Conservation (phyloP, 1,140 invertebrate species). For the Eurosta solidaginis region DNA sequence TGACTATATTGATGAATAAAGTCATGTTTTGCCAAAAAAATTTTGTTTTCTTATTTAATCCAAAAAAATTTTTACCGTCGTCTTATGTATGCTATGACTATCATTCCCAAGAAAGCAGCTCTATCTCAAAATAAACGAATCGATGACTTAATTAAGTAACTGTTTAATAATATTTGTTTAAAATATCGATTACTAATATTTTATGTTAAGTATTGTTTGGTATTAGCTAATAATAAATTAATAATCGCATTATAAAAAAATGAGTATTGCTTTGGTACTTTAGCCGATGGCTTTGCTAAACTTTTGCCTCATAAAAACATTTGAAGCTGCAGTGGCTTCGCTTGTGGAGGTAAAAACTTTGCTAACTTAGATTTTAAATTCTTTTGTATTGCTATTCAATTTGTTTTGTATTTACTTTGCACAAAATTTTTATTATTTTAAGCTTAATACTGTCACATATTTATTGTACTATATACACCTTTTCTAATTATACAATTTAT, state of each 20-base stretch:
- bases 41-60: too few relatives aligned
- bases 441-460: not conserved
- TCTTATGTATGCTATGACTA: too few relatives aligned
- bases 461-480: not conserved
- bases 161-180: too few relatives aligned
- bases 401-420: constrained; percentile 38
- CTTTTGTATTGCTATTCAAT: constrained; percentile 37
- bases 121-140: too few relatives aligned
- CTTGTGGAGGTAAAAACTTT: not conserved
- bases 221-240: constrained; percentile 13
- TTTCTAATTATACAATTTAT: not conserved
- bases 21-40: too few relatives aligned
- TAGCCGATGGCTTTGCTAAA: constrained; percentile 48
- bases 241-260: not conserved
- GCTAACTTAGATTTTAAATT: not conserved
- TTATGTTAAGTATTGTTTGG: too few relatives aligned
- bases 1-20: too few relatives aligned
- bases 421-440: not conserved
- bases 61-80: too few relatives aligned
- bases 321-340: not conserved
- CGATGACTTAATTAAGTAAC: too few relatives aligned
- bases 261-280: constrained; percentile 60
- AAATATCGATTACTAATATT: too few relatives aligned
- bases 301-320: not conserved
- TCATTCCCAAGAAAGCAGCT: too few relatives aligned